These are phyloP conservation scores for Scaptomyza polygonia DNA, from an alignment of 2,888 invertebrate species.

Conservation along the genomic window DNA sequence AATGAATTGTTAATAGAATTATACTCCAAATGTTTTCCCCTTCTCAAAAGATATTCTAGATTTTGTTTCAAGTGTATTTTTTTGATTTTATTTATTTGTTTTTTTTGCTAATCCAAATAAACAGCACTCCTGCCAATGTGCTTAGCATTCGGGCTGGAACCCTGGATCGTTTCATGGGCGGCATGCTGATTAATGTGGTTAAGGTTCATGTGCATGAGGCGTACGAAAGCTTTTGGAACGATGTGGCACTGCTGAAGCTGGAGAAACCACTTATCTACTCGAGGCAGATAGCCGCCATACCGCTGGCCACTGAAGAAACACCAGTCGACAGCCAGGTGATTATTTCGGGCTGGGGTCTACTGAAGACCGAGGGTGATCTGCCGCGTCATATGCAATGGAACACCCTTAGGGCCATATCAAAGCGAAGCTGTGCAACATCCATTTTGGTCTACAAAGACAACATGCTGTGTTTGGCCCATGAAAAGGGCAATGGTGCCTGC, in stretches of 20 bases:
- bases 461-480: constrained; percentile 70
- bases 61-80: no score
- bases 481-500: constrained; percentile 71
- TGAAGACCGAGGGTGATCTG: constrained; percentile 57
- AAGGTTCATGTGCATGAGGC: constrained; percentile 67
- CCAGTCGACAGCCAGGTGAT: constrained; percentile 50
- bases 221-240: constrained; percentile 67
- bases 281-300: constrained; percentile 57
- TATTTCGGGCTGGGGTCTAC: constrained; percentile 76
- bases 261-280: constrained; percentile 56
- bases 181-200: constrained; percentile 64
- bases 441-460: constrained; percentile 47
- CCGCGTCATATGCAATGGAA: constrained; percentile 69
- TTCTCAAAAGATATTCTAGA: no score
- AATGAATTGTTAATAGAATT: no score
- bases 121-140: constrained; percentile 43
- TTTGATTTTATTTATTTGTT: no score
- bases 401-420: constrained; percentile 59
- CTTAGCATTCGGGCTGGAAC: constrained; percentile 77
- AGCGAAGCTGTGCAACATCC: constrained; percentile 37
- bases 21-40: no score
- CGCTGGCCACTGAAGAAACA: constrained; percentile 57
- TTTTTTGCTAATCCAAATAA: no score
- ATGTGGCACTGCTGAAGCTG: constrained; percentile 69
- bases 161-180: constrained; percentile 72